Evolutionary conservation across 2,888 invertebrate species (phyloP), one percentile per base, ranked within the genome.

Genomic region (Ochropleura plecta): DNA sequence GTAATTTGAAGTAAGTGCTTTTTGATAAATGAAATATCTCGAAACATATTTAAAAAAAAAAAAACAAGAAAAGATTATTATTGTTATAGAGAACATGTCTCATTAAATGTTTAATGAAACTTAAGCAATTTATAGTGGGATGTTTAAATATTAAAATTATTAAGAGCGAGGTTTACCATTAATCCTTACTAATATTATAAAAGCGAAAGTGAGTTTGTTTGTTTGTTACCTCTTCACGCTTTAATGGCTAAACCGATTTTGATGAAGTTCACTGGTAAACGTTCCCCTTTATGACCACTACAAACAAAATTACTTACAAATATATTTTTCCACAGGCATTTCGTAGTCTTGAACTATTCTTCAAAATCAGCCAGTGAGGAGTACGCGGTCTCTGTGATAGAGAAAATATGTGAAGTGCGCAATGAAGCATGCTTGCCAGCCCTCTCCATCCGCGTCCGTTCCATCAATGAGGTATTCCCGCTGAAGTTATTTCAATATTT

Each of bases 391-490:
- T 89, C 92, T 3, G 88, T 88, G 12, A 81, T 76, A 48, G 89
- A 92, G 55, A 89, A 85, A 66, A 91, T 93, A 72, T 93, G 92
- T 73, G 83, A 88, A 70, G 83, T 88, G 3, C 86, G 93, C n/a
- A 89, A 85, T 44, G 89, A 92, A 20, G 84, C 89, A n/a, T 84
- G 89, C 16, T 81, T 92, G 18, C 92, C 92, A 5, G 91, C 89
- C 14, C 79, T 93, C 79, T 51, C 68, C 10, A 86, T 90, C 70
- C 89, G 81, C 49, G 59, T 86, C 48, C 80, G 78, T 42, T 73
- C 67, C 14, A 65, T 92, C 18, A 86, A 87, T 73, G 89, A 91
- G 89, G 91, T 83, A 82, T 83, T 79, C 57, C 49, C 59, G 62
- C 60, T 76, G 49, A 73, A 82, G 84, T 76, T 82, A 84, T 82